Percentiles rank a stretch among this genome's conserved stretches.
phyloP scores from a whole-genome alignment of 2,797 vertebrate genomes.

The Morus bassanus region DNA sequence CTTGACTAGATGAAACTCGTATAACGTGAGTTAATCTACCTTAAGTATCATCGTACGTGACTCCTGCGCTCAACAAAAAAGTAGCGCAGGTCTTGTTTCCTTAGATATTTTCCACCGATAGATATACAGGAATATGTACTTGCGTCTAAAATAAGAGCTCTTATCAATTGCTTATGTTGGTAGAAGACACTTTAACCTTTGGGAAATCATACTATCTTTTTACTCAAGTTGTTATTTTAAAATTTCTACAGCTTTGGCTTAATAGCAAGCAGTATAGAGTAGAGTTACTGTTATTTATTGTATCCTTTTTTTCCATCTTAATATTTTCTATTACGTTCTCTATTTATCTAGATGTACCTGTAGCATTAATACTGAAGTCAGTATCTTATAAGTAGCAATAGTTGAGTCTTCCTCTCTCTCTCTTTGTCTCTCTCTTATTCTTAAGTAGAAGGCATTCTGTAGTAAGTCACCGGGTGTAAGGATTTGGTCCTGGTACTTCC shows the following conservation, averaged over 20 bases:
- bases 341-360: background rate
- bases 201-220: background rate
- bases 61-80: background rate
- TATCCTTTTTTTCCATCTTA: background rate
- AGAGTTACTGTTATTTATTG: background rate
- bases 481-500: background rate
- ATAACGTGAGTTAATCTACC: background rate
- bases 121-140: background rate
- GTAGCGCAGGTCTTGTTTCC: background rate
- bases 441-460: background rate
- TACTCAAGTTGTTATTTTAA: background rate
- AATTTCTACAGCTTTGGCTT: background rate
- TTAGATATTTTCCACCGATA: background rate
- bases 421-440: background rate
- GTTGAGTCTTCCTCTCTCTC: background rate
- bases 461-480: background rate
- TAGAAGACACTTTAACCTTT: background rate
- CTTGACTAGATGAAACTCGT: background rate
- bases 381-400: background rate
- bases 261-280: background rate
- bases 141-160: background rate
- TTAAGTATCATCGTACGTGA: background rate
- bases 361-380: background rate
- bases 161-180: background rate
- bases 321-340: background rate